These are phyloP conservation scores for Leucoma salicis DNA, from an alignment of 2,888 invertebrate species.

Conservation along the genomic window DNA sequence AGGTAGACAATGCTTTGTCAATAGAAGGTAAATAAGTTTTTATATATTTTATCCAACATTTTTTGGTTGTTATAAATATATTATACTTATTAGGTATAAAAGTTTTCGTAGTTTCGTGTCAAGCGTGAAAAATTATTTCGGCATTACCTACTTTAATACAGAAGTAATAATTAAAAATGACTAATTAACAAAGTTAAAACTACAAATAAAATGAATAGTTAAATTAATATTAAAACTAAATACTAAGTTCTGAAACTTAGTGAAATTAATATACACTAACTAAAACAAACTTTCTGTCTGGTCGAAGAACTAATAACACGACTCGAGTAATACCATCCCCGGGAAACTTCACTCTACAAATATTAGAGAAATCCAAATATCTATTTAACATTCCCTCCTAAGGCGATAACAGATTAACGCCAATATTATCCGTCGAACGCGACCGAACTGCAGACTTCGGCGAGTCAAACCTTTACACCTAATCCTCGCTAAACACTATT, in stretches of 20 bases:
- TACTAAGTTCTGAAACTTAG: slow-evolving; percentile 3
- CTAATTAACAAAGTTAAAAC: background rate
- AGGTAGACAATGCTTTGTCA: too few species aligned
- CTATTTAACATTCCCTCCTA: slow-evolving; percentile 68
- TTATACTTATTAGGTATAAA: too few species aligned
- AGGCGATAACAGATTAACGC: slow-evolving; percentile 67
- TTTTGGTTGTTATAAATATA: too few species aligned
- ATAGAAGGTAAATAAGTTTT: too few species aligned
- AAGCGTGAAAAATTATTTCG: too few species aligned
- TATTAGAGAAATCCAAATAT: slow-evolving; percentile 54
- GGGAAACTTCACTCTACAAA: slow-evolving; percentile 43
- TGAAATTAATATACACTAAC: slow-evolving; percentile 12
- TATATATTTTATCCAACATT: too few species aligned
- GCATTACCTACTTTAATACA: too few species aligned
- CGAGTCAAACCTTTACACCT: slow-evolving; percentile 52
- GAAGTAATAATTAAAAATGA: background rate
- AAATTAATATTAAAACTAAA: background rate
- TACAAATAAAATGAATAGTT: background rate
- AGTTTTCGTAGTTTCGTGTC: too few species aligned
- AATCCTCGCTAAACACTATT: slow-evolving; percentile 72
- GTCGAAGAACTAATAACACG: slow-evolving; percentile 29
- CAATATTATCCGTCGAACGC: slow-evolving; percentile 62
- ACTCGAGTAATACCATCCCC: slow-evolving; percentile 27
- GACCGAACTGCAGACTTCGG: slow-evolving; percentile 50
- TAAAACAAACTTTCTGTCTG: slow-evolving; percentile 20